Percentiles rank a stretch among this genome's conserved stretches.
These are phyloP conservation scores for Ecliptopera silaceata DNA, from an alignment of 2,888 invertebrate species.

Conservation along the genomic window DNA sequence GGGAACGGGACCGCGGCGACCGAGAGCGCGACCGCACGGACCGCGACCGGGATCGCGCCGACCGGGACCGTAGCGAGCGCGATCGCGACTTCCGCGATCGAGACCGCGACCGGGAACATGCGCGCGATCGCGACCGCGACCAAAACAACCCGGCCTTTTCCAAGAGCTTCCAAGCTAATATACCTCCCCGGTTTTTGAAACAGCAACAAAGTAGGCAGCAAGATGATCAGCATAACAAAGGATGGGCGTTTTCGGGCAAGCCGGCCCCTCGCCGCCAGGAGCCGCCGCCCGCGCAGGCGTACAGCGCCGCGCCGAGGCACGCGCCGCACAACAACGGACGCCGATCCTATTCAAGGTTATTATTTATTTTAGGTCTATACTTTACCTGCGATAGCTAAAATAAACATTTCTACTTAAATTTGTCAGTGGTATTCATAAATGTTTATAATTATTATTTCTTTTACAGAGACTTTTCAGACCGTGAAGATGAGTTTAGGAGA, in stretches of 20 bases:
- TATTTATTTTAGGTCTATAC: conserved; percentile 1
- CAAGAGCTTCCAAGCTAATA: conserved; percentile 90
- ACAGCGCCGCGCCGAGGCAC: conserved; percentile 70
- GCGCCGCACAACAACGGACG: conserved; percentile 65
- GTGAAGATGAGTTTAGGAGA: conserved; percentile 75
- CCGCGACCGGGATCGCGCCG: conserved; percentile 53
- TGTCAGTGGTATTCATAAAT: too few species aligned
- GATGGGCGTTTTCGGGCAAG: conserved; percentile 72
- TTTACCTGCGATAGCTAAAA: too few species aligned
- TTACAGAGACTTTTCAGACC: conserved; percentile 76
- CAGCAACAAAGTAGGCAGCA: conserved; percentile 85
- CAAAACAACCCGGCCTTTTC: conserved; percentile 86
- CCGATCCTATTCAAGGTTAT: conserved; percentile 74
- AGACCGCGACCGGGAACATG: conserved; percentile 58
- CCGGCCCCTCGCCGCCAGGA: conserved; percentile 69
- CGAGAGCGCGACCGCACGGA: conserved; percentile 37
- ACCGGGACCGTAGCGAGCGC: conserved; percentile 38
- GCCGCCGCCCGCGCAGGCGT: conserved; percentile 48
- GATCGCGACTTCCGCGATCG: conserved; percentile 52
- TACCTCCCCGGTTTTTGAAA: conserved; percentile 93
- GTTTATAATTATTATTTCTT: conserved; percentile 15
- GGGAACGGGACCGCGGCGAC: conserved; percentile 32
- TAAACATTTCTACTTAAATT: too few species aligned
- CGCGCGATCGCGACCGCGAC: conserved; percentile 69
- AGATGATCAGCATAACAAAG: conserved; percentile 66